Evolutionary conservation across 2,113 vertebrate genomes (phyloP), one percentile per base, ranked within the genome.

Genomic region (Zosterops lateralis): DNA sequence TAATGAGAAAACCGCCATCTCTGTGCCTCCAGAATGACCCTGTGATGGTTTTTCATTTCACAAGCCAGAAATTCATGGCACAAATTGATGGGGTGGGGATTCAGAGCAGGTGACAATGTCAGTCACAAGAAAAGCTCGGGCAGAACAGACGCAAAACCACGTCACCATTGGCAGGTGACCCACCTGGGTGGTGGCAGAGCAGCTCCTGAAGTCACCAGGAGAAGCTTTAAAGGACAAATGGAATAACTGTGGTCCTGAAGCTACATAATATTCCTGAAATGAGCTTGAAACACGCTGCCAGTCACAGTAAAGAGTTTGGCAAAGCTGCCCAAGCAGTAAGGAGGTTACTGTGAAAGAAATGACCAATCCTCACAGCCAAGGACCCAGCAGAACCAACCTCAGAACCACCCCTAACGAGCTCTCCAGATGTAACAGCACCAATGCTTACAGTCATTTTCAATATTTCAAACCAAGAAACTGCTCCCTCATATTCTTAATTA

Each of bases 311-410:
- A 83, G 25, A 54, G 72, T 10, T 0, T 42, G 75, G 79, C 40
- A 67, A 90, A 86, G 77, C 76, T 70, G 76, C 68, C 61, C 94
- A 61, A 92, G 80, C 76, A 90, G 60, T 56, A 7, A 71, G 28
- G 44, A 76, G 84, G 71, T 29, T 54, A 50, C 82, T 66, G 84
- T 10, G 92, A 84, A 60, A 93, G 75, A 40, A 92, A n/a, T 54
- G 25, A 66, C 67, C 60, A 19, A 60, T 10, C 25, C 31, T 74
- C 76, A 28, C 22, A 81, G 56, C 76, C 88, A 84, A 72, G 24
- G 42, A 74, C 25, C 76, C 76, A 36, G 86, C 15, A 74, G 54
- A 90, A 80, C 51, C 60, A 16, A 73, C 4, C 76, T 81, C 83
- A 64, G 38, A 38, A 38, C 6, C 51, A 51, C 6, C 64, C 65